Evolutionary conservation across 2,797 vertebrate genomes (phyloP).

Genomic region (Glyptemys insculpta): DNA sequence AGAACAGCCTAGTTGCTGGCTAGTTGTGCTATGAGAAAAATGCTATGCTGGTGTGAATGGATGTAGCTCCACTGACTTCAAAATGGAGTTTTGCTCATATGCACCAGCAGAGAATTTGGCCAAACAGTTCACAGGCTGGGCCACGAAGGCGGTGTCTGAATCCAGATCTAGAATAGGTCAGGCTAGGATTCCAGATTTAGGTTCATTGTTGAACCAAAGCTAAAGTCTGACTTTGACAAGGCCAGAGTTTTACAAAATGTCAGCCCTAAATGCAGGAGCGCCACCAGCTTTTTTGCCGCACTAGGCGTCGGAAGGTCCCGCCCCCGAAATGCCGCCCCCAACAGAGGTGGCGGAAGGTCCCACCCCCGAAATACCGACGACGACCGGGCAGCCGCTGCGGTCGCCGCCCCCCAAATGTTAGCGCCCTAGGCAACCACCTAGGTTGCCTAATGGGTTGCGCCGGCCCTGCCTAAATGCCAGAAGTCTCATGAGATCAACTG

Average conservation of each 20-base stretch:
- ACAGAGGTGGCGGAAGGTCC: too few relatives aligned
- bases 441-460: too few relatives aligned
- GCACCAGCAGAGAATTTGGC: background rate
- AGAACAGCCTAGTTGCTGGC: background rate
- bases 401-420: too few relatives aligned
- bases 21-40: background rate
- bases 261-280: background rate
- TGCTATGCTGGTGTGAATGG: accelerated
- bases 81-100: background rate
- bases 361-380: too few relatives aligned
- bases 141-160: background rate
- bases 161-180: background rate
- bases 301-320: too few relatives aligned
- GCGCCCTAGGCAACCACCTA: too few relatives aligned
- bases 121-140: background rate
- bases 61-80: background rate
- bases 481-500: background rate
- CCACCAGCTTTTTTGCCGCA: too few relatives aligned
- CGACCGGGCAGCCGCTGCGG: too few relatives aligned
- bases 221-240: background rate
- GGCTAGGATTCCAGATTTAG: background rate
- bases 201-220: background rate
- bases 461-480: too few relatives aligned
- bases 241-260: background rate
- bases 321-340: too few relatives aligned